phyloP scores from a whole-genome alignment of 1,140 invertebrate genomes.

The Drosophila ironensis region DNA sequence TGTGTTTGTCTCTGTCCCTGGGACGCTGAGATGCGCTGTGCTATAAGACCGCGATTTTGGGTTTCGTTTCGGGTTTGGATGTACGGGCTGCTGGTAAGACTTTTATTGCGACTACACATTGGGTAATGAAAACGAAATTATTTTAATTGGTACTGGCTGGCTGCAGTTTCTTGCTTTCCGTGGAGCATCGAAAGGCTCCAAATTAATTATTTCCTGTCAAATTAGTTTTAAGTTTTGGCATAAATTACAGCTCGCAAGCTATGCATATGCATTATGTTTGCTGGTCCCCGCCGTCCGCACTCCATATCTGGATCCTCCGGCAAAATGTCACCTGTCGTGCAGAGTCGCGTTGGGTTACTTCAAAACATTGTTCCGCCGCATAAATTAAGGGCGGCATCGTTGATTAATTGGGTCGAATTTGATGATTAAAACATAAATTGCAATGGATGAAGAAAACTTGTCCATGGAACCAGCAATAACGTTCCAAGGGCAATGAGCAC shows the following conservation, averaged over 20 bases:
- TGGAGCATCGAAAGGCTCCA: too few species aligned
- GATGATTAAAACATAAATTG: constrained; percentile 79
- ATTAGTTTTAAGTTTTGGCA: constrained; percentile 67
- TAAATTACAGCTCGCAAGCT: constrained; percentile 45
- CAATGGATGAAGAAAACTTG: constrained; percentile 52
- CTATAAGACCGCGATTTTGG: constrained; percentile 11
- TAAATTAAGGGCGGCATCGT: constrained; percentile 61
- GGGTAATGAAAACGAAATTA: constrained; percentile 79
- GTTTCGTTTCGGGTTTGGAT: constrained; percentile 1
- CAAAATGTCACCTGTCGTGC: constrained; percentile 68
- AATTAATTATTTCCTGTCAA: constrained; percentile 80
- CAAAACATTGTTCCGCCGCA: constrained; percentile 72
- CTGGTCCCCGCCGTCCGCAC: background rate
- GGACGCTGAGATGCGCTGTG: too few species aligned
- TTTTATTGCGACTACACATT: constrained; percentile 63
- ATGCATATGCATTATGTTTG: constrained; percentile 63
- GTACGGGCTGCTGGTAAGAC: constrained; percentile 38
- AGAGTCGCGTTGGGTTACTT: constrained; percentile 32
- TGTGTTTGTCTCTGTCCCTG: too few species aligned
- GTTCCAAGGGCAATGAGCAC: background rate
- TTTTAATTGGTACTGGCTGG: constrained; percentile 67
- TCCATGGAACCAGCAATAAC: constrained; percentile 8
- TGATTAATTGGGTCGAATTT: constrained; percentile 75
- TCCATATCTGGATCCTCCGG: background rate
- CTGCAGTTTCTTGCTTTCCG: constrained; percentile 50